Conservation (phyloP, 2,888 invertebrate species). For the Heliconius ismenius region DNA sequence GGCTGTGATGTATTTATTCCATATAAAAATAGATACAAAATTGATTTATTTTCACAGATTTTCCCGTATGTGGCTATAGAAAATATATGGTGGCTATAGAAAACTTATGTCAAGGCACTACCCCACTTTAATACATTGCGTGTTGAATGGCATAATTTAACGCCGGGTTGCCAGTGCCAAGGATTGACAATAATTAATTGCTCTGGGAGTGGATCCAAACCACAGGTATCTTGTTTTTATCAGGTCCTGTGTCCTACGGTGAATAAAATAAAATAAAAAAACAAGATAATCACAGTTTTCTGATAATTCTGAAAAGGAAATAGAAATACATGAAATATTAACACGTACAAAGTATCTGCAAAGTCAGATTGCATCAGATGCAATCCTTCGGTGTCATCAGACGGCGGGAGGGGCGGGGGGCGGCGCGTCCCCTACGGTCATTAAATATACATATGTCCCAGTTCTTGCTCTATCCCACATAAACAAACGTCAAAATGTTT, state of each 20-base stretch:
- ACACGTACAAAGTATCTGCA: background rate
- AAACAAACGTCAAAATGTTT: conserved; percentile 1
- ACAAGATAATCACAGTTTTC: background rate
- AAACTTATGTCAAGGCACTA: too few species aligned
- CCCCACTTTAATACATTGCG: too few species aligned
- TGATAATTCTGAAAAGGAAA: background rate
- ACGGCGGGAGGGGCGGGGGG: background rate
- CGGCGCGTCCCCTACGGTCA: background rate
- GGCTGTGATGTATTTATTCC: background rate
- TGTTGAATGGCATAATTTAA: too few species aligned
- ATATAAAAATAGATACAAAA: background rate
- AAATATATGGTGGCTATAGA: too few species aligned
- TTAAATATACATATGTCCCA: conserved; percentile 14
- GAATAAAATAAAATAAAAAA: too few species aligned
- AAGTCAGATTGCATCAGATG: background rate
- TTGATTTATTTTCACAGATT: too few species aligned
- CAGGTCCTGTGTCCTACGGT: too few species aligned
- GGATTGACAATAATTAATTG: too few species aligned
- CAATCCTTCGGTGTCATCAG: background rate
- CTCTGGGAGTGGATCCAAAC: too few species aligned
- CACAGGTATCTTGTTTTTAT: too few species aligned
- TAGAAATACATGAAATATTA: background rate
- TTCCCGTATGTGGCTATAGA: too few species aligned
- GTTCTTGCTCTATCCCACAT: background rate
- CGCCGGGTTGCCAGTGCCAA: too few species aligned